Base-by-base conservation (phyloP, 2,888 invertebrate genomes). In the Odontomyia ornata region DNA sequence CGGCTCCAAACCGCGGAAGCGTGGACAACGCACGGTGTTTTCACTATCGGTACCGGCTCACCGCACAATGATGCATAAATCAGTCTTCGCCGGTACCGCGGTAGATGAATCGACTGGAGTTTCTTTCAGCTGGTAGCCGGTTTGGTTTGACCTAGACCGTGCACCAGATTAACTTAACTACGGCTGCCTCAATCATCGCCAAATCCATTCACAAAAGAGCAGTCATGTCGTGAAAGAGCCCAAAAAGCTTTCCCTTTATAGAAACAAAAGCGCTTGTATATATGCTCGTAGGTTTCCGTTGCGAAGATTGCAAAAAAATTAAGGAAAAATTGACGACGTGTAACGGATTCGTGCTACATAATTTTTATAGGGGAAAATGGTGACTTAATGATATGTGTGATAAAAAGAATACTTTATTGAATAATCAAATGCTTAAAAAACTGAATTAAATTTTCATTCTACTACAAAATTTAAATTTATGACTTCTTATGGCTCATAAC, bases 211-310 rank as follows among this genome's bases (percentile, higher is more conserved):
- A 65, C 65, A 69, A 52, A 69, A 69, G 27, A 11, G 13, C 3
- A 47, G 2, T 5, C 5, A 47, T n/a, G 25, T 9, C 27, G 3
- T 13, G 27, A 9, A 36, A 5, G 9, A 47, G 27, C 69, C 69
- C 47, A 69, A 27, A 47, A 25, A 69, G 69, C 69, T 69, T 69
- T 69, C 69, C 69, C 69, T 69, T 69, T 46, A 43, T 18, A 69
- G 69, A n/a, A 25, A 47, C 46, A 46, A 46, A 21, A n/a, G 1
- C 62, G 62, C 15, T 60, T 18, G 62, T 25, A 27, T 11, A 11
- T 13, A 9, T n/a, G 36, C 15, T 2, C 1, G 13, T n/a, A 18
- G 36, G 36, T 18, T 18, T 65, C 21, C 21, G 36, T 18, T 36
- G 15, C 28, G 4, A 30, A 65, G 36, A n/a, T 28, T 15, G 36